Evolutionary conservation across 2,888 invertebrate species (phyloP).

Genomic region (Himalopsyche tibetana): DNA sequence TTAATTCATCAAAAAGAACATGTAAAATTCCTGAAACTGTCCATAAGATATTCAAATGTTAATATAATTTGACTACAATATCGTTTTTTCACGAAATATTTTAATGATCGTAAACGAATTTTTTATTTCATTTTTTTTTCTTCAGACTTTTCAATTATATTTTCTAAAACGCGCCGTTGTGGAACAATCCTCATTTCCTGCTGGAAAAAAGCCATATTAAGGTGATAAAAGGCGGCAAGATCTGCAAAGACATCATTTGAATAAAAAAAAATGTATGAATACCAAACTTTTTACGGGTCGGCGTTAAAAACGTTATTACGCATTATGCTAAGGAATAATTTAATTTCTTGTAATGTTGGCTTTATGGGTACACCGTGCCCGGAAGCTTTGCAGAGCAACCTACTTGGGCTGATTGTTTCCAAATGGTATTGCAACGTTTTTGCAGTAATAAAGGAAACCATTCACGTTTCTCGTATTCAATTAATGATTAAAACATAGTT

Average conservation of each 20-base stretch:
- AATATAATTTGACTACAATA: too few species aligned
- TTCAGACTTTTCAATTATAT: too few species aligned
- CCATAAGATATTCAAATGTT: too few species aligned
- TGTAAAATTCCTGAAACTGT: too few species aligned
- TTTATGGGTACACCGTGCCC: slow-evolving; percentile 41
- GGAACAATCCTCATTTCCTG: not conserved
- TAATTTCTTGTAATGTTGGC: slow-evolving; percentile 54
- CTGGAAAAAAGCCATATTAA: not conserved
- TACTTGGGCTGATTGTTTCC: slow-evolving; percentile 60
- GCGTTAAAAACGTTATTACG: slow-evolving; percentile 47
- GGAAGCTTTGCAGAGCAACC: slow-evolving; percentile 46
- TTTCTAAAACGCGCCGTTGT: not conserved
- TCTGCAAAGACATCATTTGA: slow-evolving; percentile 2
- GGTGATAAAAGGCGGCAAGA: slow-evolving; percentile 27
- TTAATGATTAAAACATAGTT: slow-evolving; percentile 60
- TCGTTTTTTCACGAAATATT: too few species aligned
- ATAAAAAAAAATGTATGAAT: slow-evolving; percentile 38
- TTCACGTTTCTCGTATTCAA: slow-evolving; percentile 62
- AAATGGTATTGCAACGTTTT: slow-evolving; percentile 52
- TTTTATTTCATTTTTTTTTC: too few species aligned
- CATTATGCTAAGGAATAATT: slow-evolving; percentile 50
- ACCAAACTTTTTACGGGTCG: not conserved
- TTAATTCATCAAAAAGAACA: too few species aligned
- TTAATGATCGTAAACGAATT: too few species aligned
- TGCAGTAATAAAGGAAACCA: slow-evolving; percentile 56